Conservation (phyloP, 64 coral and sea anemone species). For the Dendrophyllia cribrosa region DNA sequence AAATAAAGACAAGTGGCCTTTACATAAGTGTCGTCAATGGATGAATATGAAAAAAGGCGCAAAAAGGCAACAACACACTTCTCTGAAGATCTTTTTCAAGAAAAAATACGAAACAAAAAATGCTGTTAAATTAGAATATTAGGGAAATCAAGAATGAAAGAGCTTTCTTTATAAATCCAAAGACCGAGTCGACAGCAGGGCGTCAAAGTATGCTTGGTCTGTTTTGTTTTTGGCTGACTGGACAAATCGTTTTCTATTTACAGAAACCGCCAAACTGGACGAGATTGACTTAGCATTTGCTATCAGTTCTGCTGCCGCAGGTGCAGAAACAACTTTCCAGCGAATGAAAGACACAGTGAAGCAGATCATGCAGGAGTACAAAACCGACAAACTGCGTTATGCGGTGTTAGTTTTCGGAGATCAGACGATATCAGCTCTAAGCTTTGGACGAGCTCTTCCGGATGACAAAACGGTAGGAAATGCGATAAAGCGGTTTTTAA, state of each 20-base stretch:
- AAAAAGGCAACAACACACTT: too few relatives aligned
- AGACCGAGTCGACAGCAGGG: too few relatives aligned
- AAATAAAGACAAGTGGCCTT: too few relatives aligned
- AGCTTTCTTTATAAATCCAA: background rate
- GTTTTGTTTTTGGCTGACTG: too few relatives aligned
- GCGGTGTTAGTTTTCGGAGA: slow-evolving; percentile 69
- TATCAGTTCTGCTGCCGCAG: slow-evolving; percentile 61
- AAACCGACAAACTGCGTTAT: slow-evolving; percentile 81
- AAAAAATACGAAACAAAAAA: too few relatives aligned
- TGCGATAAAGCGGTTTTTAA: too few relatives aligned
- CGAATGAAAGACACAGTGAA: slow-evolving; percentile 79
- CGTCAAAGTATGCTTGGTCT: too few relatives aligned
- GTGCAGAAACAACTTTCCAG: slow-evolving; percentile 68
- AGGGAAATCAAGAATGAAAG: background rate
- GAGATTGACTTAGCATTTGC: slow-evolving; percentile 85
- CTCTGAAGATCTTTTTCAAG: too few relatives aligned
- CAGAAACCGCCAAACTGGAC: slow-evolving; percentile 24
- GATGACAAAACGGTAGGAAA: slow-evolving; percentile 6
- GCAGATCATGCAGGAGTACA: slow-evolving; percentile 63
- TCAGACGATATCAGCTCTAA: slow-evolving; percentile 7
- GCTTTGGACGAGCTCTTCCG: background rate
- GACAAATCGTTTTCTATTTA: background rate
- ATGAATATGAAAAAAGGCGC: too few relatives aligned
- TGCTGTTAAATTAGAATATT: too few relatives aligned
- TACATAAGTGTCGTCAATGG: too few relatives aligned